Evolutionary conservation across 2,888 invertebrate genomes (phyloP).

Genomic region (Noctua fimbriata): DNA sequence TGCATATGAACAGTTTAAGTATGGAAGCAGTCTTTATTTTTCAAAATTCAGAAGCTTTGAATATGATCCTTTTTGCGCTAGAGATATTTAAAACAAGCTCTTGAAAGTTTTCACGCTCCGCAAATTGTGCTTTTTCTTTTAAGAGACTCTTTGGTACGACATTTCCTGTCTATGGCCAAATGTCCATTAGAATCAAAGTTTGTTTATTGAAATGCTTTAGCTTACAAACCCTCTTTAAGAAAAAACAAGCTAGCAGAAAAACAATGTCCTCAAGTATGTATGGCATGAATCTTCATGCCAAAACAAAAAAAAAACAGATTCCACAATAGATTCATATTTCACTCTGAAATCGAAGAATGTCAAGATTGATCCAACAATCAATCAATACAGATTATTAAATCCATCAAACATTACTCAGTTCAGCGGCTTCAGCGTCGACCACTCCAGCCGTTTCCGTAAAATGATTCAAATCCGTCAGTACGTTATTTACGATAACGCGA

Average conservation of each 20-base stretch:
- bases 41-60: background rate
- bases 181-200: background rate
- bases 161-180: background rate
- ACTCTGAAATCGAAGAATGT: slow-evolving; percentile 12
- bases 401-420: slow-evolving; percentile 43
- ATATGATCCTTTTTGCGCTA: background rate
- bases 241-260: background rate
- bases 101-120: background rate
- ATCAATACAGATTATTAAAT: slow-evolving; percentile 31
- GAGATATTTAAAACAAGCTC: no score
- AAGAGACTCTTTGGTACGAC: background rate
- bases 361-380: slow-evolving; percentile 20
- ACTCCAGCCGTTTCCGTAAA: slow-evolving; percentile 45
- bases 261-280: background rate
- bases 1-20: background rate
- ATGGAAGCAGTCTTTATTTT: background rate
- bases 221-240: background rate
- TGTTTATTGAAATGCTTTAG: background rate
- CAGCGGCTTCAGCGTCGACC: slow-evolving; percentile 27
- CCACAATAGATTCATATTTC: background rate
- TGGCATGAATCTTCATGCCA: no score
- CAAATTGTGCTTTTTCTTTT: background rate
- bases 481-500: slow-evolving; percentile 38
- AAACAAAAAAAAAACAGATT: background rate
- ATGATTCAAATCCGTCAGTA: slow-evolving; percentile 38